Base-by-base conservation (phyloP, 2,888 invertebrate genomes). In the Eudasyphora cyanicolor region DNA sequence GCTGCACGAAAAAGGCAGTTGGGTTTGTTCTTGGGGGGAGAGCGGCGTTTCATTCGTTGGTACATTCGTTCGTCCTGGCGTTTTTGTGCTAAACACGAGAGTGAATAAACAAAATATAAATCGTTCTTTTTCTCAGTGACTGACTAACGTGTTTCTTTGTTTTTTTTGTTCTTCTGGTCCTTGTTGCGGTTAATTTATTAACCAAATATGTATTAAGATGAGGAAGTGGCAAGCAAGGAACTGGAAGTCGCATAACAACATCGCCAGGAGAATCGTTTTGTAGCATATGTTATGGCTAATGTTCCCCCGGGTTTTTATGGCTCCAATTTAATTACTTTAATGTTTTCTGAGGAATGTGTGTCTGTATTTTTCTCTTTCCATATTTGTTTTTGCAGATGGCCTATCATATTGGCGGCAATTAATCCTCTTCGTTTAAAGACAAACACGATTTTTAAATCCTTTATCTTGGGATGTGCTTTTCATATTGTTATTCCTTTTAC, bases 241-340 rank as follows among this genome's bases (percentile, higher is more conserved):
- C 27, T 71, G 12, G 10, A 49, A 17, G 82, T 64, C 10, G 21
- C 38, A 76, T 57, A 64, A n/a, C 62, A 19, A 8, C 12, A n/a
- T n/a, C 19, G 38, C 32, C 14, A 57, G n/a, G 77, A 71, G 60
- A 10, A 60, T 29, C 29, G 29, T 24, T 42, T 21, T 81, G 73
- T 78, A 79, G 84, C 84, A 84, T 84, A 84, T 79, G 84, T 79
- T 84, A 73, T 32, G 81, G 67, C 21, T 24, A 42, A 54, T 76
- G 35, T 19, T 76, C 51, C 62, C 35, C 32, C 17, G 10, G 42
- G 42, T 74, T 74, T 79, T 73, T 42, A 77, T 71, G 27, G 19
- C 67, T 57, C 60, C 42, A 78, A 84, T 84, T 84, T 84, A 81
- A 84, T 81, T 84, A 84, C 76, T 81, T 84, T 81, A 84, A 84